Evolutionary conservation across 2,113 vertebrate genomes (phyloP), one percentile per base, ranked within the genome.

Genomic region (Amazona vittata): DNA sequence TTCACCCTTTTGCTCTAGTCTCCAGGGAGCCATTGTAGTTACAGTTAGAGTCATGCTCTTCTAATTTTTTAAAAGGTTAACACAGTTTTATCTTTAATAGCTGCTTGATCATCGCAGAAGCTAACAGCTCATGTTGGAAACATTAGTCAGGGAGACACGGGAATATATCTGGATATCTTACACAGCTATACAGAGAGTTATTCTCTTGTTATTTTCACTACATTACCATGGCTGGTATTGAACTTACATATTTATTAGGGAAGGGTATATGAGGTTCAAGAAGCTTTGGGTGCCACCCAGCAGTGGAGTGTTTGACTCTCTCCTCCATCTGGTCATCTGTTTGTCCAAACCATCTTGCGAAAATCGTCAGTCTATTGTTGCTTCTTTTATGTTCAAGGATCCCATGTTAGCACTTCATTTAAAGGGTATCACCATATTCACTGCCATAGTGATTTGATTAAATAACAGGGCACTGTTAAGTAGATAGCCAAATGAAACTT

Each of bases 41-140:
- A 94, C 89, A 89, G 92, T 97, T 97, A 78, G 65, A 96, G 95
- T 95, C 96, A 91, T 43, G 96, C 93, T 80, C 91, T 96, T 89
- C 96, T 96, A 94, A 97, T 96, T 97, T 97, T 96, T 98, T 90
- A 94, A 98, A 98, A 98, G 97, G 94, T 98, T 98, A 97, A 94
- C 88, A 97, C 50, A 75, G 90, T 96, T 98, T 97, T 97, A 94
- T 94, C 94, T 95, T 91, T 97, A 97, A 97, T 97, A 97, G 97
- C 96, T 91, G 96, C 94, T 97, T 97, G 97, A 97, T 97, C 97
- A 97, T 92, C 77, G 95, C 49, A 95, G 96, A 95, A 96, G 97
- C 96, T 98, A 98, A 96, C 94, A 98, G 96, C 95, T 98, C 97
- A 96, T 94, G 82, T 94, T 97, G 91, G 91, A 97, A 74, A 81